A percentile compares a stretch with the other conserved stretches of the same genome.
phyloP scores from a whole-genome alignment of 2,113 vertebrate species.

The Lagopus muta region DNA sequence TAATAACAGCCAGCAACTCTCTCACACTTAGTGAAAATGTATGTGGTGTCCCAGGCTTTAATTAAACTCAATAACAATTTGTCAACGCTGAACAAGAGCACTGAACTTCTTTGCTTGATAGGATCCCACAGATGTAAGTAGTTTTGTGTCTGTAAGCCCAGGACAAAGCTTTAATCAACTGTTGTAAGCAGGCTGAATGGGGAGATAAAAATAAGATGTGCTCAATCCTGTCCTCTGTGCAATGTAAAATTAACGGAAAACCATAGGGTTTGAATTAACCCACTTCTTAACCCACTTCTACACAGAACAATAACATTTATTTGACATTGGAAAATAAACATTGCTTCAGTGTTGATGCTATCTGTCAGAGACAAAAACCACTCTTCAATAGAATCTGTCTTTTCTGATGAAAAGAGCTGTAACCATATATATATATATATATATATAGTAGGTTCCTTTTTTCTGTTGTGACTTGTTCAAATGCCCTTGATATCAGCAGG shows the following conservation, averaged over 20 bases:
- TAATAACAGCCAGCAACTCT: not conserved
- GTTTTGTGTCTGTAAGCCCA: conserved; percentile 36
- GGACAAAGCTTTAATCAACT: conserved; percentile 12
- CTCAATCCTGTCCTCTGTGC: not conserved
- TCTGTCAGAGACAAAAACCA: not conserved
- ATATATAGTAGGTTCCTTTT: not conserved
- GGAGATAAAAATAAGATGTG: not conserved
- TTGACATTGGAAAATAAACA: conserved; percentile 15
- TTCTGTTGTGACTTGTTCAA: not conserved
- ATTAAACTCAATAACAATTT: conserved; percentile 5
- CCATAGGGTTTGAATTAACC: not conserved
- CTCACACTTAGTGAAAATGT: not conserved
- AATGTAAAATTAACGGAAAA: not conserved
- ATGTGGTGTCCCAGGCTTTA: not conserved
- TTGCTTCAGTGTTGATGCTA: not conserved
- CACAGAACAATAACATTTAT: not conserved
- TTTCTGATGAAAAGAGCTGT: not conserved
- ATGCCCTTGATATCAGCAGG: not conserved
- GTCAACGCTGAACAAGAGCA: conserved; percentile 9
- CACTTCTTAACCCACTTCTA: not conserved
- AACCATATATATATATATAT: not conserved
- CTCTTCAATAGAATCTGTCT: not conserved
- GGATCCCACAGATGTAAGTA: conserved; percentile 18
- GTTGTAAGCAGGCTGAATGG: not conserved
- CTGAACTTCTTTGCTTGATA: not conserved